A percentile compares a stretch with the other conserved stretches of the same genome.
Conservation (phyloP, 1,140 invertebrate genomes). For the Drosophila watanabei region DNA sequence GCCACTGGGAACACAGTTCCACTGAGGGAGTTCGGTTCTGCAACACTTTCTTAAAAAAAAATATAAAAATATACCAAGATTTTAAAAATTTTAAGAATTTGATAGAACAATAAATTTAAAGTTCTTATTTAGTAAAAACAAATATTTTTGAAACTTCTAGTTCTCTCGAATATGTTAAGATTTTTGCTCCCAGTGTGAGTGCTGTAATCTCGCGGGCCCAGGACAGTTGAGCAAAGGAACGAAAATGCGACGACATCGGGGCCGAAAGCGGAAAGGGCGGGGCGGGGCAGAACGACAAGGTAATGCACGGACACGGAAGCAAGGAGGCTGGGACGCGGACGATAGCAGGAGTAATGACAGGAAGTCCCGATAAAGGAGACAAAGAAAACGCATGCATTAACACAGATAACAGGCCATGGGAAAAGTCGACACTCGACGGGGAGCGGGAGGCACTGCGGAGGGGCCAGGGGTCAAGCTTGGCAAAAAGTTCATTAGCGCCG, state of each 20-base stretch:
- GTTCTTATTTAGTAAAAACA: too few relatives aligned
- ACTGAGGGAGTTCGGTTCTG: background rate
- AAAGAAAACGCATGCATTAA: slow-evolving; percentile 80
- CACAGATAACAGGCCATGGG: slow-evolving; percentile 55
- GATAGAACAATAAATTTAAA: background rate
- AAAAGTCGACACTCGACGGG: slow-evolving; percentile 15
- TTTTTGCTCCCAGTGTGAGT: slow-evolving; percentile 19
- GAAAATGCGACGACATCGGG: slow-evolving; percentile 28
- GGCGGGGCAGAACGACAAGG: slow-evolving; percentile 22
- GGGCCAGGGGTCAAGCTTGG: slow-evolving; percentile 15
- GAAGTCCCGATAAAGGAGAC: slow-evolving; percentile 70
- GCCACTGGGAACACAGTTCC: slow-evolving; percentile 3
- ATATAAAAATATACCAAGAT: too few relatives aligned
- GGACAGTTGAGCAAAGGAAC: slow-evolving; percentile 18
- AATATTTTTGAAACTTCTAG: too few relatives aligned
- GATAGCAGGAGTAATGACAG: slow-evolving; percentile 78
- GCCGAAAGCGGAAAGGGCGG: slow-evolving; percentile 8
- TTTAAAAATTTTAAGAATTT: too few relatives aligned
- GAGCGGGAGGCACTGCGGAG: background rate
- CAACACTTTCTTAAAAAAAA: background rate
- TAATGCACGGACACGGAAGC: slow-evolving; percentile 62
- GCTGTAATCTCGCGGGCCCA: slow-evolving; percentile 56
- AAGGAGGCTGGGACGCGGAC: slow-evolving; percentile 41
- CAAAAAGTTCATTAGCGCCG: slow-evolving; percentile 77
- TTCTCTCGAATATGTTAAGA: background rate